Conservation (phyloP, 2,113 vertebrate genomes). For the Aleadryas rufinucha region DNA sequence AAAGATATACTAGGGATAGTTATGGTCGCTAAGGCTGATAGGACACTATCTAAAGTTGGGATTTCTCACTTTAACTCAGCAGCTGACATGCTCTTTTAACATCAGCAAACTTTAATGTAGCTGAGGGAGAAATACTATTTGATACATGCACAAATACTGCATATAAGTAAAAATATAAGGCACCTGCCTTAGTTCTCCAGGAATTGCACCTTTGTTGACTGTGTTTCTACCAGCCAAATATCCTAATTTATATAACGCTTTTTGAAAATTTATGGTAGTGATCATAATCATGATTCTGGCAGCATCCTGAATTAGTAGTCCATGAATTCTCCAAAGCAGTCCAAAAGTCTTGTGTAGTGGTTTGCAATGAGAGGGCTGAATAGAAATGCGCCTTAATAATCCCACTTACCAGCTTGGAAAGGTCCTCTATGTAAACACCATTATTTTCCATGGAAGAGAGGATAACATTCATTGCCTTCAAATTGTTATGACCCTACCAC, state of each 20-base stretch:
- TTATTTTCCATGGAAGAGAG: background rate
- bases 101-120: background rate
- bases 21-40: background rate
- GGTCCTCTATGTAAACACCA: background rate
- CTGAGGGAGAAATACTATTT: background rate
- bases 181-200: background rate
- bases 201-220: rapidly evolving
- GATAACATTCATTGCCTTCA: background rate
- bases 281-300: background rate
- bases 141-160: background rate
- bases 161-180: background rate
- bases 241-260: background rate
- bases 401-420: background rate
- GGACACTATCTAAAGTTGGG: background rate
- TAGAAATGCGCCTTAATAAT: background rate
- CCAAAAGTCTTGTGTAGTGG: background rate
- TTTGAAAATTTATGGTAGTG: background rate
- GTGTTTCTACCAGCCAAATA: background rate
- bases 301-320: background rate
- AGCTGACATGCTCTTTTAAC: background rate
- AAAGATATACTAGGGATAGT: background rate
- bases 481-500: background rate
- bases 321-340: background rate
- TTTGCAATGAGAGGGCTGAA: background rate
- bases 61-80: background rate